These are phyloP conservation scores for Erinaceus europaeus DNA, from an alignment of 2,113 vertebrate species.

Conservation along the genomic window DNA sequence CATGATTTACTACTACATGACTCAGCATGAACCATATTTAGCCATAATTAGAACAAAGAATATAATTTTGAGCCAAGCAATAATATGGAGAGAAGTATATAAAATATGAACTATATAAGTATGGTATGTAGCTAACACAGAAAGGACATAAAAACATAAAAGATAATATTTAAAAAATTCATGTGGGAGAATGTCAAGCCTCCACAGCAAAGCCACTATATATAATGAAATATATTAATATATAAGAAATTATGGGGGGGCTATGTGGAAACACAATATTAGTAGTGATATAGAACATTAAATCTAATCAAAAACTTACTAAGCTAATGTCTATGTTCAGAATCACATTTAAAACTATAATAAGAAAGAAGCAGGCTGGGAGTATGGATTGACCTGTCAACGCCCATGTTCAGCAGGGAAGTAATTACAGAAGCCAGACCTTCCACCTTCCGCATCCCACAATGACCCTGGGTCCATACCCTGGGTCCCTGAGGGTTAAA, in stretches of 20 bases:
- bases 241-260: neutral
- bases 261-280: slow-evolving; percentile 13
- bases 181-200: too few relatives aligned
- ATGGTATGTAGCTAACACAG: neutral
- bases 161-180: too few relatives aligned
- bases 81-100: neutral
- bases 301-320: neutral
- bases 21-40: neutral
- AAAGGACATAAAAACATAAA: neutral
- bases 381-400: too few relatives aligned
- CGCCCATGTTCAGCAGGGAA: too few relatives aligned
- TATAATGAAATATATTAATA: neutral
- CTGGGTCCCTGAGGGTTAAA: too few relatives aligned
- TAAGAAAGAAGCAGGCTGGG: too few relatives aligned
- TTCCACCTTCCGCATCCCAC: too few relatives aligned
- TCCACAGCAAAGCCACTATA: too few relatives aligned
- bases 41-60: neutral
- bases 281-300: neutral
- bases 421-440: too few relatives aligned
- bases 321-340: neutral
- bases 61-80: neutral
- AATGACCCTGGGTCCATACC: too few relatives aligned
- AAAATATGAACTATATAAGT: neutral
- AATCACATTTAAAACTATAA: slow-evolving; percentile 32
- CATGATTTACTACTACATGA: neutral